Conservation (phyloP, 23 tunicate genomes). For the Trididemnum miniatum region DNA sequence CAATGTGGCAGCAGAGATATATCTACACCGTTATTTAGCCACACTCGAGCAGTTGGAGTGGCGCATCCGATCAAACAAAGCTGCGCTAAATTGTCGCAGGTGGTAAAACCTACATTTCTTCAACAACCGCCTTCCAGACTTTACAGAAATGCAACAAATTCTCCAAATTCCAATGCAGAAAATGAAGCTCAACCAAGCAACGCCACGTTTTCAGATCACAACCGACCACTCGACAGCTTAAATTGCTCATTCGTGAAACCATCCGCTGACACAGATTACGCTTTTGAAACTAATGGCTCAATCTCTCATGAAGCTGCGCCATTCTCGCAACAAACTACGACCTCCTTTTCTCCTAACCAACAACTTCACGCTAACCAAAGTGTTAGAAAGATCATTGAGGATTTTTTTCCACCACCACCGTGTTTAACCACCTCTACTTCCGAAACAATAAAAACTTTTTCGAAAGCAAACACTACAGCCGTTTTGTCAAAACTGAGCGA, state of each 20-base stretch:
- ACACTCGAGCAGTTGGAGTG: constrained; percentile 35
- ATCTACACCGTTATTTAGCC: not conserved
- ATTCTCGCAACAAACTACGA: no score
- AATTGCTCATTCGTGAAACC: not conserved
- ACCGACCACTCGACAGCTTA: not conserved
- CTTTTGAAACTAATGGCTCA: not conserved
- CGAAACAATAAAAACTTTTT: not conserved
- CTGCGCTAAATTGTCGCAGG: constrained; percentile 22
- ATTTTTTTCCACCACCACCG: not conserved
- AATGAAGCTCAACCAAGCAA: not conserved
- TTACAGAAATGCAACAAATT: not conserved
- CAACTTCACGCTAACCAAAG: no score
- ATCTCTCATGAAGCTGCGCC: not conserved
- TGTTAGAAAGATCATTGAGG: not conserved
- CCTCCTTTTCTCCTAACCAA: not conserved
- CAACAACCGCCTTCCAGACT: constrained; percentile 1
- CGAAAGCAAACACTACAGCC: not conserved
- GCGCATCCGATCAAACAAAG: constrained; percentile 37
- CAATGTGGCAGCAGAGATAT: not conserved
- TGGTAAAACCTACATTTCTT: constrained; percentile 42
- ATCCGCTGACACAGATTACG: not conserved
- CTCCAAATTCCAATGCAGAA: not conserved
- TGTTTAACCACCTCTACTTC: not conserved
- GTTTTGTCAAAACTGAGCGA: no score
- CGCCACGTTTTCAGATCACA: not conserved